Conservation (phyloP, 2,888 invertebrate genomes). For the Vannuccia rotundouncinata region DNA sequence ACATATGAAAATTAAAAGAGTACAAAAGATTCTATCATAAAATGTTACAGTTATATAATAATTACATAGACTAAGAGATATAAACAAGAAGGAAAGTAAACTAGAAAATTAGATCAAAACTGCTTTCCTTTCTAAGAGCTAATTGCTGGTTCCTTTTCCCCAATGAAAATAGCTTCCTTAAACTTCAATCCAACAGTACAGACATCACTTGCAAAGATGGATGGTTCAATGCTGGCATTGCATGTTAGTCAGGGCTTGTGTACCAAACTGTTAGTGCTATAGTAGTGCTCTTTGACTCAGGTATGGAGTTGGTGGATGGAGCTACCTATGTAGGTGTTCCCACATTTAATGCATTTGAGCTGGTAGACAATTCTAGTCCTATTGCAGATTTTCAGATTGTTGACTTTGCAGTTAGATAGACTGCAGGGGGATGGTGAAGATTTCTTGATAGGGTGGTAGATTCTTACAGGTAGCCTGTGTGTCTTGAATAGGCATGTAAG, state of each 20-base stretch:
- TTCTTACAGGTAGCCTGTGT: neutral
- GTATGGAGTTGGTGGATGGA: neutral
- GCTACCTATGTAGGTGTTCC: neutral
- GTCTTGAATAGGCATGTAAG: neutral
- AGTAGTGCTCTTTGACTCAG: neutral
- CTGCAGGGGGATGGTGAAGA: neutral
- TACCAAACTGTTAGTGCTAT: neutral
- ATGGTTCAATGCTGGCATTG: neutral
- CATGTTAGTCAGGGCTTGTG: neutral
- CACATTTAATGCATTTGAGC: neutral
- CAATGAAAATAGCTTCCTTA: neutral
- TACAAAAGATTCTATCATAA: too few species aligned
- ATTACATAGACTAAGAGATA: neutral
- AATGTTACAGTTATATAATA: neutral
- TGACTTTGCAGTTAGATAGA: neutral
- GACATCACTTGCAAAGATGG: neutral
- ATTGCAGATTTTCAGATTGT: neutral
- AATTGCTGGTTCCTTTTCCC: neutral
- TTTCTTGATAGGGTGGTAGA: neutral
- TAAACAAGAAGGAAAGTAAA: neutral
- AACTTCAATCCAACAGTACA: neutral
- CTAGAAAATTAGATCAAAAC: neutral
- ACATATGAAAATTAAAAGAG: constrained; percentile 23
- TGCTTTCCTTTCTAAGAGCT: neutral
- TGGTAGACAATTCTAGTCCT: neutral